Percentiles rank a stretch among this genome's conserved stretches.
phyloP scores from a whole-genome alignment of 2,113 vertebrate genomes.

The Danio rerio region DNA sequence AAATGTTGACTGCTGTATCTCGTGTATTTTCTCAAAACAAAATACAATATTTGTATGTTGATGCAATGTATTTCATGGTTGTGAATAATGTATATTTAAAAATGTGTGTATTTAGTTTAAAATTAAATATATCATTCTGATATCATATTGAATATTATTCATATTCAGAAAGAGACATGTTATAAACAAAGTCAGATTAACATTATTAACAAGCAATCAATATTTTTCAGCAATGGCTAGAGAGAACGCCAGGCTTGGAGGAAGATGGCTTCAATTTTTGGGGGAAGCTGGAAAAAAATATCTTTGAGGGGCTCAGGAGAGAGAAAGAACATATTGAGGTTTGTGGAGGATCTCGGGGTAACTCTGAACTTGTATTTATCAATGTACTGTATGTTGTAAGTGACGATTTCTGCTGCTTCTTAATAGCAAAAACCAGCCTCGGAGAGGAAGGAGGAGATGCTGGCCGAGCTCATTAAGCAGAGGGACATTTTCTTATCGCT shows the following conservation, averaged over 20 bases:
- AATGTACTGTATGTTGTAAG: neutral
- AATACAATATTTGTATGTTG: too few species aligned
- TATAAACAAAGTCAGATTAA: slow-evolving; percentile 8
- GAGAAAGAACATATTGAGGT: slow-evolving; percentile 86
- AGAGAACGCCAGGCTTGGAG: slow-evolving; percentile 93
- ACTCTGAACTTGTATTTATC: neutral
- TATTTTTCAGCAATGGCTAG: slow-evolving; percentile 88
- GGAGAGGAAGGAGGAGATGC: slow-evolving; percentile 87
- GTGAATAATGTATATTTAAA: too few species aligned
- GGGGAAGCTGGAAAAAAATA: slow-evolving; percentile 87
- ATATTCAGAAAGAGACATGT: slow-evolving; percentile 6
- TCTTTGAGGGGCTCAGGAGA: slow-evolving; percentile 81
- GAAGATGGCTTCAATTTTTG: slow-evolving; percentile 93
- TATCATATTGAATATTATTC: neutral
- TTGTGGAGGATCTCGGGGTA: slow-evolving; percentile 30
- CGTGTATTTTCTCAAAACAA: too few species aligned
- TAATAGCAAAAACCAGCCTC: slow-evolving; percentile 77
- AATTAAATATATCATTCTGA: too few species aligned
- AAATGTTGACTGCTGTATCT: too few species aligned
- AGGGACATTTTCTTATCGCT: slow-evolving; percentile 84
- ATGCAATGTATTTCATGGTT: too few species aligned
- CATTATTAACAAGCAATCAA: slow-evolving; percentile 6
- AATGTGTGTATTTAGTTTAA: too few species aligned
- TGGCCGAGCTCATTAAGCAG: slow-evolving; percentile 85
- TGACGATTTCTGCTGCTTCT: neutral